Conservation (phyloP, 92 coral and sea anemone species). For the Siderastrea radians region DNA sequence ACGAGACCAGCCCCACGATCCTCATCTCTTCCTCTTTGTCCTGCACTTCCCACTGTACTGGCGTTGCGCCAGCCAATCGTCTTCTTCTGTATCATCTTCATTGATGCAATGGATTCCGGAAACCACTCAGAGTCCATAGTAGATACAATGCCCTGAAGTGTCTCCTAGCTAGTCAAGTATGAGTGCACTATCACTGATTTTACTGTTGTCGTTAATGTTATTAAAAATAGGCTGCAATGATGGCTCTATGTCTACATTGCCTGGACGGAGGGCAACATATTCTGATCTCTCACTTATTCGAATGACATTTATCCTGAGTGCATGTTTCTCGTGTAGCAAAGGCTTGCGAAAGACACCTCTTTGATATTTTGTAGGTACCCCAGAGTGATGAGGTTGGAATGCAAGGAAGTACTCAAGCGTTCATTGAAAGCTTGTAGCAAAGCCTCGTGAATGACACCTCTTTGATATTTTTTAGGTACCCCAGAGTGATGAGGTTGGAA, state of each 20-base stretch:
- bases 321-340: slow-evolving; percentile 47
- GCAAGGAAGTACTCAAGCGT: slow-evolving; percentile 54
- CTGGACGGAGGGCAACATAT: no score
- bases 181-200: neutral
- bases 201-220: slow-evolving; percentile 7
- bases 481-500: no score
- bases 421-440: no score
- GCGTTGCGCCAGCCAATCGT: no score
- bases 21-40: no score
- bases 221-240: slow-evolving; percentile 30
- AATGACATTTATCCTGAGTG: slow-evolving; percentile 33
- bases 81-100: no score
- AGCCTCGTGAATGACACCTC: no score
- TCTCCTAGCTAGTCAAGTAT: slow-evolving; percentile 44
- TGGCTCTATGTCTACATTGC: neutral
- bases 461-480: no score
- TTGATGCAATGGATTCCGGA: no score
- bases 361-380: slow-evolving; percentile 38
- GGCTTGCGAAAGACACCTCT: slow-evolving; percentile 44
- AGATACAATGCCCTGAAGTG: slow-evolving; percentile 40
- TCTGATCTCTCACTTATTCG: neutral
- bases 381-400: slow-evolving; percentile 13
- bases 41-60: no score
- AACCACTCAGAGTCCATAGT: slow-evolving; percentile 49
- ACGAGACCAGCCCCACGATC: no score